Percentiles rank a stretch among this genome's conserved stretches.
phyloP scores from a whole-genome alignment of 1,140 invertebrate genomes.

The Bemisia tabaci region DNA sequence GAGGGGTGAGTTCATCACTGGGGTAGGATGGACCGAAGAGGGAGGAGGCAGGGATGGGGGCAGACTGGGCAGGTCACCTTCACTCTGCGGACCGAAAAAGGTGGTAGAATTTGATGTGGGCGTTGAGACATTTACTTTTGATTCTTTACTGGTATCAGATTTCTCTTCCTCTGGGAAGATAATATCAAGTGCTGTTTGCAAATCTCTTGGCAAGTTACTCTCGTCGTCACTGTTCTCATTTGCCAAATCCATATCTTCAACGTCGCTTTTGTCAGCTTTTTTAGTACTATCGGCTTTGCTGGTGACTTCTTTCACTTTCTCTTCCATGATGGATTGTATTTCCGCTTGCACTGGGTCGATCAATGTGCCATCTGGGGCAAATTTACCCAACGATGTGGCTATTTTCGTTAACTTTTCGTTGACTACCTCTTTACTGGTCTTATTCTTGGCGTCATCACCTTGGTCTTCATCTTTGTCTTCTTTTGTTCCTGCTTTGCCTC shows the following conservation, averaged over 20 bases:
- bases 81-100: neutral
- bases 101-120: neutral
- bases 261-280: conserved; percentile 20
- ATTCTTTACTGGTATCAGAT: too few relatives aligned
- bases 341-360: conserved; percentile 24
- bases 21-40: neutral
- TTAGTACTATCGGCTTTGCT: neutral
- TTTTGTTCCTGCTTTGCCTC: conserved; percentile 3
- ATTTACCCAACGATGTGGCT: conserved; percentile 30
- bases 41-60: neutral
- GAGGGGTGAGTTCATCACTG: neutral
- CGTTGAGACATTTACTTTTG: neutral
- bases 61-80: neutral
- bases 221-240: conserved; percentile 26
- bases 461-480: conserved; percentile 16
- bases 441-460: conserved; percentile 13
- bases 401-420: conserved; percentile 11
- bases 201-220: conserved; percentile 39
- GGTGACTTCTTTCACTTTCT: neutral
- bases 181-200: conserved; percentile 54
- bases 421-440: conserved; percentile 14
- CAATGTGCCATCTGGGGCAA: conserved; percentile 30
- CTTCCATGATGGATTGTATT: conserved; percentile 1
- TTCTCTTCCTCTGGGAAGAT: conserved; percentile 39
- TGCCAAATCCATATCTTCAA: conserved; percentile 37